Base-by-base conservation (phyloP, 2,113 vertebrate genomes). In the Lycaon pictus region DNA sequence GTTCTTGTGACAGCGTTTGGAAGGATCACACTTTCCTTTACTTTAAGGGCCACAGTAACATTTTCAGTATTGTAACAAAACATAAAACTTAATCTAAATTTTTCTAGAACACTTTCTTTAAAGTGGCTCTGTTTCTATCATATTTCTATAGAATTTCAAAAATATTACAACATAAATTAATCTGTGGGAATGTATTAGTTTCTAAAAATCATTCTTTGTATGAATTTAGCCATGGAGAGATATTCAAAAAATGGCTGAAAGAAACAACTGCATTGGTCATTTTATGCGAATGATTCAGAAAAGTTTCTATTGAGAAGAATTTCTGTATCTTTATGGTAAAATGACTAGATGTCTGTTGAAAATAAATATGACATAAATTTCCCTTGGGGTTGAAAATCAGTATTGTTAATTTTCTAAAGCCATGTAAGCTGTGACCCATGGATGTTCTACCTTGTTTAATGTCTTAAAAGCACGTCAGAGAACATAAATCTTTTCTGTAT, bases 391-490 rank as follows among this genome's bases (percentile, higher is more conserved):
- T 72, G 95, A n/a, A 86, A 86, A 69, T 94, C 35, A 92, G 77
- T 62, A 27, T 82, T 88, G 63, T 56, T 89, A 60, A 93, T 71
- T 86, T 95, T 96, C 67, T 67, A 96, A 90, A 92, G 16, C 27
- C 32, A 53, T 62, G 74, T 88, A 95, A 48, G 7, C 56, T 93
- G 27, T 94, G 56, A 58, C 63, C n/a, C 51, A 69, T 25, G 37
- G 58, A 19, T 67, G 90, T 95, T 93, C 29, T 65, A 88, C 91
- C 35, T 86, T 0, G 1, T 65, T 15, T 82, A 88, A 72, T 16
- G 51, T 72, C 58, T 96, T 95, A 71, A 82, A 82, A 72, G 56
- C 15, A 84, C 16, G 62, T 93, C 11, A 72, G 32, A 90, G 53
- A 82, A 85, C 60, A 85, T 53, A 86, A 93, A 96, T 88, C n/a